Evolutionary conservation across 2,888 invertebrate species (phyloP), one percentile per base, ranked within the genome.

Genomic region (Meteorus cinctellus): DNA sequence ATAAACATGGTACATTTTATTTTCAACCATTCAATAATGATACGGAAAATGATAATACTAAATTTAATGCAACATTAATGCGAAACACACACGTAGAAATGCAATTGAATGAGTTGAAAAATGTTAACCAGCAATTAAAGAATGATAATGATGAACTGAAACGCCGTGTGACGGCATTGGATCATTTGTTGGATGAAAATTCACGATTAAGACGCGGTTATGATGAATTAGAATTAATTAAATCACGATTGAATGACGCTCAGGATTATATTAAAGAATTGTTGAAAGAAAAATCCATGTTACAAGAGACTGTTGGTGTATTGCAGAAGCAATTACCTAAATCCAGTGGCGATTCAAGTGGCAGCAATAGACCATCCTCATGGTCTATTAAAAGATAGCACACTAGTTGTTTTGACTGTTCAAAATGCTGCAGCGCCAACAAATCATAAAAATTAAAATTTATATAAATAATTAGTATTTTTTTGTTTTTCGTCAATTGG

Each of bases 191-290:
- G 51, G 93, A 94, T 80, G 93, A 92, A 80, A 93, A 93, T 85
- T 85, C 89, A 10, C 86, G 87, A 69, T 79, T 91, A 29, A 91
- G 92, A 76, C 91, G 92, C 85, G 82, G 83, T 34, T 89, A 90
- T 74, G 94, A 94, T 83, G 94, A 94, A 86, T 91, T 91, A 1
- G 92, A 93, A 79, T 88, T 91, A 16, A 89, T 96, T 8, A 92
- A 92, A 81, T 91, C 91, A 8, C 92, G 91, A 83, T 88, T 94
- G 72, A 92, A 91, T 79, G 92, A 94, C 0, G 95, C 96, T 0
- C 95, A 96, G 87, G 95, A 95, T 82, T 94, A 96, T 78, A 94
- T 95, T 0, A 92, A 92, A 8, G 91, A 91, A 71, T 89, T 96
- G 79, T 86, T 96, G 31, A 93, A 94, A 36, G 96, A 96, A 85